A percentile compares a stretch with the other conserved stretches of the same genome.
phyloP scores from a whole-genome alignment of 2,888 invertebrate genomes.

The Hypomecis punctinalis region DNA sequence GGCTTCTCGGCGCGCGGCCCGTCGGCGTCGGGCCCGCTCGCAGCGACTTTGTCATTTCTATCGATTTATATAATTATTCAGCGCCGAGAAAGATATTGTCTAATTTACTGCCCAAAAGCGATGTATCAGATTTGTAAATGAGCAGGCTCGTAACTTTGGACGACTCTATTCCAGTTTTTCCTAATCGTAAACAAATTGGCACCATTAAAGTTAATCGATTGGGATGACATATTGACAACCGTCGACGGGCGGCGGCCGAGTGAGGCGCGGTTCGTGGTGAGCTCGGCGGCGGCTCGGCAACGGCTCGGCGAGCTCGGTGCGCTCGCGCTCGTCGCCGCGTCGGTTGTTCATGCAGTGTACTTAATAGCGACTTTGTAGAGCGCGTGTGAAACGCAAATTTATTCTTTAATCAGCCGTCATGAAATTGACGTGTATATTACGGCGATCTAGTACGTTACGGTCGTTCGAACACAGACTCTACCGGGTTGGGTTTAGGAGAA shows the following conservation, averaged over 20 bases:
- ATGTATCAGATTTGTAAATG: constrained; percentile 45
- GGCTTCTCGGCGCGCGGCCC: constrained; percentile 7
- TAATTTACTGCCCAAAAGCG: constrained; percentile 36
- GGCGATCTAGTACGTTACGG: constrained; percentile 31
- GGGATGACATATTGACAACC: constrained; percentile 42
- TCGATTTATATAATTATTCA: constrained; percentile 41
- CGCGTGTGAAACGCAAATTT: constrained; percentile 79
- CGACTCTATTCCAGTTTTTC: constrained; percentile 49
- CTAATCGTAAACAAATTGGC: constrained; percentile 44
- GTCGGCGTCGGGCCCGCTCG: constrained; percentile 28
- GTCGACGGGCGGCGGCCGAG: background rate
- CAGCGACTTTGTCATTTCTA: constrained; percentile 36
- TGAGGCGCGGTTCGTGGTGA: background rate
- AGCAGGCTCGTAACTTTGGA: constrained; percentile 35
- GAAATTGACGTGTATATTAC: constrained; percentile 72
- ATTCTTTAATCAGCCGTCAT: constrained; percentile 34
- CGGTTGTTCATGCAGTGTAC: no score
- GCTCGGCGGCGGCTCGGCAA: background rate
- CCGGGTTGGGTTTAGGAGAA: constrained; percentile 41
- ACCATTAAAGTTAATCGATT: constrained; percentile 47
- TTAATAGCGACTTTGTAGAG: background rate
- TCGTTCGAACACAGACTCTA: constrained; percentile 58
- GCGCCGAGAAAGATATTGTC: constrained; percentile 26
- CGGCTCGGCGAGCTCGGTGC: background rate
- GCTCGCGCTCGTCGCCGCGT: background rate